Base-by-base conservation (phyloP, 1,140 invertebrate species). In the Lanistes nyassanus region DNA sequence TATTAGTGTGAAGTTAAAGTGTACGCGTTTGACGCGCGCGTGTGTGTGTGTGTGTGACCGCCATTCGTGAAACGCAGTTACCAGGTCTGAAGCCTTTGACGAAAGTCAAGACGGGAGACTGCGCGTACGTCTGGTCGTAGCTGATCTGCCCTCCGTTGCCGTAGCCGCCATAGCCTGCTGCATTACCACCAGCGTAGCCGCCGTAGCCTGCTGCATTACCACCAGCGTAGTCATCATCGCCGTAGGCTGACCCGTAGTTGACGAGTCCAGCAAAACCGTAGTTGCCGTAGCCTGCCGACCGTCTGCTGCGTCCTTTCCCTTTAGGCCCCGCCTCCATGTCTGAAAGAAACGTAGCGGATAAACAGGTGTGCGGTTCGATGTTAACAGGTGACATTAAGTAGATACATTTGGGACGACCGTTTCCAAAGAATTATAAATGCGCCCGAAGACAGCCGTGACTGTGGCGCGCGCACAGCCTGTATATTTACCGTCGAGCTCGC, bases 11-110 rank as follows among this genome's bases (percentile, higher is more conserved):
- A n/a, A n/a, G n/a, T n/a, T n/a, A n/a, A n/a, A n/a, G n/a, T n/a
- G n/a, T n/a, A n/a, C n/a, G n/a, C n/a, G n/a, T n/a, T n/a, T n/a
- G n/a, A n/a, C n/a, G n/a, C n/a, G n/a, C n/a, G n/a, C n/a, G n/a
- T n/a, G n/a, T n/a, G n/a, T n/a, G n/a, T n/a, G n/a, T n/a, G n/a
- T n/a, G n/a, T n/a, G n/a, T n/a, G n/a, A n/a, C n/a, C n/a, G n/a
- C n/a, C n/a, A n/a, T n/a, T 6, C 42, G 29, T 1, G 23, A 60
- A 26, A 60, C 9, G 9, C n/a, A 36, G 13, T 37, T 36, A 65
- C 62, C 62, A 5, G 62, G 62, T 36, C 36, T 65, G 34, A 65
- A 65, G 34, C 62, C 62, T 13, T 65, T 65, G 62, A 65, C 62
- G 62, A 65, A 65, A 65, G 62, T 65, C 26, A 65, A 21, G 34